Evolutionary conservation across 2,113 vertebrate species (phyloP).

Genomic region (Amazona guildingii): DNA sequence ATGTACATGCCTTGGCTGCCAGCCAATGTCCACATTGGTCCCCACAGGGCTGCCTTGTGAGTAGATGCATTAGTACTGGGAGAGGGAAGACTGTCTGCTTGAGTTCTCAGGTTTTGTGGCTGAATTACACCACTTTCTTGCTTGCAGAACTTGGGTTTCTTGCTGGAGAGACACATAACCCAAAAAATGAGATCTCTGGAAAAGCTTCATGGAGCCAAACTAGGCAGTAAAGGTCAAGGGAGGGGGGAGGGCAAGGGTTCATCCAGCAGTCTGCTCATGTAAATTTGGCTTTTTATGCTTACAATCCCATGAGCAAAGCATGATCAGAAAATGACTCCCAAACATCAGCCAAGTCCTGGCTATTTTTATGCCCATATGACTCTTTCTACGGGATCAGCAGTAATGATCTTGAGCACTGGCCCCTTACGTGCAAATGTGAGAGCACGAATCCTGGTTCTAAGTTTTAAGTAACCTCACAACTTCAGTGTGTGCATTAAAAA

Average conservation of each 20-base stretch:
- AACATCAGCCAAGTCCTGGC: not conserved
- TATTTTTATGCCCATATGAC: not conserved
- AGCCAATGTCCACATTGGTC: not conserved
- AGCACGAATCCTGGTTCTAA: not conserved
- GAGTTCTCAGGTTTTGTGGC: not conserved
- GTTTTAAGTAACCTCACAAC: not conserved
- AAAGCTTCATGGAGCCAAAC: not conserved
- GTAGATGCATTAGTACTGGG: not conserved
- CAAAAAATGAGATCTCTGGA: not conserved
- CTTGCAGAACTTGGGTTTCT: not conserved
- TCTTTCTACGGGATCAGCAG: not conserved
- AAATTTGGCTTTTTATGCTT: not conserved
- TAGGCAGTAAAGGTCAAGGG: not conserved
- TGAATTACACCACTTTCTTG: not conserved
- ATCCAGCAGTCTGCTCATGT: not conserved
- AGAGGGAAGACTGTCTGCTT: not conserved
- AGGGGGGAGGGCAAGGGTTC: not conserved
- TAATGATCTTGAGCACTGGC: not conserved
- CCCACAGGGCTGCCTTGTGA: not conserved
- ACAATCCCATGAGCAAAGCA: not conserved
- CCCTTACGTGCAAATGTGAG: not conserved
- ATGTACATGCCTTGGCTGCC: not conserved
- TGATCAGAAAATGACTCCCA: not conserved
- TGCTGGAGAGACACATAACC: not conserved
- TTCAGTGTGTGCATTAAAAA: not conserved